These are phyloP conservation scores for Eulemur rubriventer DNA, from an alignment of 2,797 vertebrate species.

Conservation along the genomic window DNA sequence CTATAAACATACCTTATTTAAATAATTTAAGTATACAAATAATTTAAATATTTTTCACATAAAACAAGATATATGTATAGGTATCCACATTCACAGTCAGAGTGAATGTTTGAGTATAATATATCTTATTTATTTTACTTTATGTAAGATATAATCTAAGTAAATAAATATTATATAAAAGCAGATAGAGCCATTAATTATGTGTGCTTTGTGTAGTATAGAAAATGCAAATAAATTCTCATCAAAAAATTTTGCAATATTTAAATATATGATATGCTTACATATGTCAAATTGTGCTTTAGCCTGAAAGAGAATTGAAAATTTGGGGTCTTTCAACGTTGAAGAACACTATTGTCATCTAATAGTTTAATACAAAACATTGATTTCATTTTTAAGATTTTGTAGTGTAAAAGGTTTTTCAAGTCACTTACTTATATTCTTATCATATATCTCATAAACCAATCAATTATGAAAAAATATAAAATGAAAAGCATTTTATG, in stretches of 20 bases:
- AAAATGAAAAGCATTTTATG: not conserved
- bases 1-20: not conserved
- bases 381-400: not conserved
- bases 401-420: not conserved
- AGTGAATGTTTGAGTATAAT: not conserved
- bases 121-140: not conserved
- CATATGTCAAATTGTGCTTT: not conserved
- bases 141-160: not conserved
- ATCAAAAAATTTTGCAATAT: not conserved
- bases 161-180: not conserved
- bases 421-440: not conserved
- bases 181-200: not conserved
- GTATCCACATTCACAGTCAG: not conserved
- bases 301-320: not conserved
- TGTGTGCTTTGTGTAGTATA: not conserved
- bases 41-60: slow-evolving; percentile 4
- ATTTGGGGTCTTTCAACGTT: not conserved
- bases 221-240: not conserved
- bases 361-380: not conserved
- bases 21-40: not conserved
- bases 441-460: not conserved
- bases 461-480: not conserved
- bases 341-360: not conserved
- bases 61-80: not conserved
- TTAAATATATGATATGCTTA: not conserved